Conservation (phyloP, 2,888 invertebrate species). For the Eristalis tenax region DNA sequence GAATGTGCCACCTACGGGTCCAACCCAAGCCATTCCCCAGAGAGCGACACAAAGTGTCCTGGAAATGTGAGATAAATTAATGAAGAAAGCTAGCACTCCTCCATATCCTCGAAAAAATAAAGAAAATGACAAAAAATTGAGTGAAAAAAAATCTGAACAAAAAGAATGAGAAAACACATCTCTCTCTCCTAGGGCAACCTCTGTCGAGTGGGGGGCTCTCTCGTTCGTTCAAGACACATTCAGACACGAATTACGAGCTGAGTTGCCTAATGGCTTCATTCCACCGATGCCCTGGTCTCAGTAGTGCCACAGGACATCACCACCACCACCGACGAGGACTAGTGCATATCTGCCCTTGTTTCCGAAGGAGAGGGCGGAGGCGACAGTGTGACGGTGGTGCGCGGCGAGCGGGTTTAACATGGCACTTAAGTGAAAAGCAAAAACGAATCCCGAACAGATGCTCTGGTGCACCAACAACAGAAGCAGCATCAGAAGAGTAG, state of each 20-base stretch:
- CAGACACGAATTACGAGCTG: constrained; percentile 66
- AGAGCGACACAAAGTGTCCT: constrained; percentile 60
- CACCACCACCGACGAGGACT: neutral
- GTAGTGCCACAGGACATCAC: constrained; percentile 7
- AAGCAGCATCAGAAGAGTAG: neutral
- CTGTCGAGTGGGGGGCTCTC: constrained; percentile 20
- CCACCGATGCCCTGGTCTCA: constrained; percentile 22
- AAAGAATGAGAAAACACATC: neutral
- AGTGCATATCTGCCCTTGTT: constrained; percentile 51
- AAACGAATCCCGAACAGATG: constrained; percentile 67
- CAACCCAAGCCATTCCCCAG: constrained; percentile 41
- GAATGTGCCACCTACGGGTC: constrained; percentile 12
- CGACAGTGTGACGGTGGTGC: neutral
- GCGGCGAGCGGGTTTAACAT: constrained; percentile 58
- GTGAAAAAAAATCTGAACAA: constrained; percentile 5
- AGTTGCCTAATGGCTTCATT: constrained; percentile 69
- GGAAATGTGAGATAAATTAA: constrained; percentile 69
- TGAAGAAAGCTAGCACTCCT: constrained; percentile 69
- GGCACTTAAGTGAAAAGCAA: constrained; percentile 70
- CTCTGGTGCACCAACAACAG: constrained; percentile 51
- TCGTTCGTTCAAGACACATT: constrained; percentile 53
- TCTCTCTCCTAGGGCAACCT: neutral
- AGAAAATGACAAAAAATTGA: constrained; percentile 18
- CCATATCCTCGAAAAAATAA: constrained; percentile 2
- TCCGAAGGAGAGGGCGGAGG: neutral